phyloP scores from a whole-genome alignment of 2,113 vertebrate species.

The Oryctolagus cuniculus region DNA sequence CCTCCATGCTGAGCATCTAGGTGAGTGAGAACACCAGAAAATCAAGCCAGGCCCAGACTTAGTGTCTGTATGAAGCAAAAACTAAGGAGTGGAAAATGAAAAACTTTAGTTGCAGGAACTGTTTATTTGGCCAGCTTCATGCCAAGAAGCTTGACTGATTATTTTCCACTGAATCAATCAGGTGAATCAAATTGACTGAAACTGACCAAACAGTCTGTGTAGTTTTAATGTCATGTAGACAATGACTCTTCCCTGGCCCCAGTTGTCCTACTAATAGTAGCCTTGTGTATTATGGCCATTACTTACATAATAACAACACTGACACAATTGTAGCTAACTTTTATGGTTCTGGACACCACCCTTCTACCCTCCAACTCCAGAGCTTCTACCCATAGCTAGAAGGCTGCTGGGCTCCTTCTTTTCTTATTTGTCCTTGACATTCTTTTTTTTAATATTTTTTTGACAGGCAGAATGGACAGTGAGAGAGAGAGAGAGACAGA shows the following conservation, averaged over 20 bases:
- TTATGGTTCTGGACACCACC: background rate
- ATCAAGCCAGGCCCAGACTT: slow-evolving; percentile 28
- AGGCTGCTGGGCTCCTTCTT: background rate
- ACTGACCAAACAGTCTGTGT: slow-evolving; percentile 29
- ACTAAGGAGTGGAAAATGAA: slow-evolving; percentile 38
- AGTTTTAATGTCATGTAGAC: slow-evolving; percentile 41
- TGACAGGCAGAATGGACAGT: too few species aligned
- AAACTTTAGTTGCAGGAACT: background rate
- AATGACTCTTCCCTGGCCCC: background rate
- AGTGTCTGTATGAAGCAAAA: background rate
- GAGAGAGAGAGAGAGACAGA: too few species aligned
- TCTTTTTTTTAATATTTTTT: too few species aligned
- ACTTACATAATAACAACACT: slow-evolving; percentile 29
- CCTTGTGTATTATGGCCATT: background rate
- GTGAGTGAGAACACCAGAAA: slow-evolving; percentile 33
- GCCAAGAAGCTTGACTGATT: slow-evolving; percentile 14
- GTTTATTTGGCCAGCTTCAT: slow-evolving; percentile 29
- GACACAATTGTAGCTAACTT: background rate
- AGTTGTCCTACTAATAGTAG: slow-evolving; percentile 45
- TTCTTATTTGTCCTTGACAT: slow-evolving; percentile 22
- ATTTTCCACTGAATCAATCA: slow-evolving; percentile 43
- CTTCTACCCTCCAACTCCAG: background rate
- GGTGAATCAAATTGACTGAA: slow-evolving; percentile 52
- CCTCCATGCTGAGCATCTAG: background rate
- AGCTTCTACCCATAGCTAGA: background rate